Conservation (phyloP, 2,797 vertebrate species). For the Lagorchestes hirsutus region DNA sequence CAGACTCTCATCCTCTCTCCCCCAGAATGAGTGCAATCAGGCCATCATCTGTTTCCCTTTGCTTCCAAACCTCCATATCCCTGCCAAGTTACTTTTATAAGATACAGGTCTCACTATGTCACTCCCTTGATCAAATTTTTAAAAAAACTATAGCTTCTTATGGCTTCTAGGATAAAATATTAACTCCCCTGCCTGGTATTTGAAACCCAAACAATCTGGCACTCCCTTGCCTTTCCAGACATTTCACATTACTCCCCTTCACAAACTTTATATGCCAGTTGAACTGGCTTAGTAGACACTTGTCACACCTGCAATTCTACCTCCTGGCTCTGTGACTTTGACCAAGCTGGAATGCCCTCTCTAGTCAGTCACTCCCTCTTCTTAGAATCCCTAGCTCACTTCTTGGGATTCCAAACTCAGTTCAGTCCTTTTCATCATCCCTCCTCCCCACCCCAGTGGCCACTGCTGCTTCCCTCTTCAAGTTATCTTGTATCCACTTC, state of each 20-base stretch:
- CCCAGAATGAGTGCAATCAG: not conserved
- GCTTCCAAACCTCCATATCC: not conserved
- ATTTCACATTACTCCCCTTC: not conserved
- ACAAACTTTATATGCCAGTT: not conserved
- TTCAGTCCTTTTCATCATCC: not conserved
- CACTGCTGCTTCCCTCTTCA: not conserved
- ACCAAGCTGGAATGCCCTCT: not conserved
- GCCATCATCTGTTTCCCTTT: not conserved
- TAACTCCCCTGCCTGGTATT: not conserved
- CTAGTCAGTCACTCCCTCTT: not conserved
- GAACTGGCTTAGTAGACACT: not conserved
- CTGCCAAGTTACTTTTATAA: not conserved
- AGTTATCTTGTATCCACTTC: not conserved
- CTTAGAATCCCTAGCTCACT: not conserved
- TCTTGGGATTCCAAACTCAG: not conserved
- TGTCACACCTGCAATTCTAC: not conserved
- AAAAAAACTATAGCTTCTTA: not conserved
- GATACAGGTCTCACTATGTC: not conserved
- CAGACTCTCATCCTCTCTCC: not conserved
- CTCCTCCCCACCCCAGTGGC: accelerated
- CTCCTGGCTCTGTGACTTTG: not conserved
- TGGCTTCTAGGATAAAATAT: not conserved
- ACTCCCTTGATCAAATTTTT: not conserved
- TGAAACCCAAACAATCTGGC: not conserved
- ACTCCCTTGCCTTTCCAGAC: not conserved